A percentile compares a stretch with the other conserved stretches of the same genome.
These are phyloP conservation scores for Eulithis prunata DNA, from an alignment of 2,888 invertebrate species.

Conservation along the genomic window DNA sequence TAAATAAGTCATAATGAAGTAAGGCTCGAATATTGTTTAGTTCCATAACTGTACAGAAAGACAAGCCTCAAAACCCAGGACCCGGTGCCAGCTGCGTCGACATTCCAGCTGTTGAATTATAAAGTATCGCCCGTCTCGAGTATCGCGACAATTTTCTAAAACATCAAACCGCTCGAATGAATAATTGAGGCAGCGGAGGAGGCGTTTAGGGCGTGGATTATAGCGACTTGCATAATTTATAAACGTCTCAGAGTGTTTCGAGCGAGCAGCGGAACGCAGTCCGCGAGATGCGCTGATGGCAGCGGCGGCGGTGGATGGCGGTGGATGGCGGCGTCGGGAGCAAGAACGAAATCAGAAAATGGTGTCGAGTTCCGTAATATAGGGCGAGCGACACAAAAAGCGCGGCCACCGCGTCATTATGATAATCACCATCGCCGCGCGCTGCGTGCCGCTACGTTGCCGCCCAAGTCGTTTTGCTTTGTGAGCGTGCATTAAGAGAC, in stretches of 20 bases:
- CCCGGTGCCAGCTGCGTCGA: conserved; percentile 65
- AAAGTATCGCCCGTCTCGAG: conserved; percentile 71
- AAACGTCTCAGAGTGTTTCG: conserved; percentile 72
- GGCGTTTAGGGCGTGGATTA: conserved; percentile 82
- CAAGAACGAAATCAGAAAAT: conserved; percentile 61
- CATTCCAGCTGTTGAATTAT: conserved; percentile 71
- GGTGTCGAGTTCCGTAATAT: conserved; percentile 77
- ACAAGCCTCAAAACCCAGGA: conserved; percentile 44
- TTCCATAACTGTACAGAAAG: conserved; percentile 47
- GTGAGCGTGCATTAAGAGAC: conserved; percentile 80
- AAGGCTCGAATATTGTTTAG: conserved; percentile 37
- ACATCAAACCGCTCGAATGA: conserved; percentile 82
- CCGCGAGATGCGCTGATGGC: conserved; percentile 39
- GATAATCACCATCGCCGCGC: conserved; percentile 80
- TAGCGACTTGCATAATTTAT: conserved; percentile 83
- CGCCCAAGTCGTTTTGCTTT: conserved; percentile 81
- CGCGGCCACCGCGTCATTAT: conserved; percentile 81
- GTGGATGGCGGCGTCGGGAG: conserved; percentile 39
- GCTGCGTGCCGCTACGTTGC: conserved; percentile 73
- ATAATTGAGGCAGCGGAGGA: conserved; percentile 80
- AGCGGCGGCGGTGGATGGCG: conserved; percentile 33
- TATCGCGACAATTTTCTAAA: conserved; percentile 82
- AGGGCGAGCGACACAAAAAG: conserved; percentile 77
- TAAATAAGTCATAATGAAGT: conserved; percentile 27
- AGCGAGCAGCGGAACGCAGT: conserved; percentile 58